Evolutionary conservation across 2,113 vertebrate genomes (phyloP).

Genomic region (Gila orcuttii): DNA sequence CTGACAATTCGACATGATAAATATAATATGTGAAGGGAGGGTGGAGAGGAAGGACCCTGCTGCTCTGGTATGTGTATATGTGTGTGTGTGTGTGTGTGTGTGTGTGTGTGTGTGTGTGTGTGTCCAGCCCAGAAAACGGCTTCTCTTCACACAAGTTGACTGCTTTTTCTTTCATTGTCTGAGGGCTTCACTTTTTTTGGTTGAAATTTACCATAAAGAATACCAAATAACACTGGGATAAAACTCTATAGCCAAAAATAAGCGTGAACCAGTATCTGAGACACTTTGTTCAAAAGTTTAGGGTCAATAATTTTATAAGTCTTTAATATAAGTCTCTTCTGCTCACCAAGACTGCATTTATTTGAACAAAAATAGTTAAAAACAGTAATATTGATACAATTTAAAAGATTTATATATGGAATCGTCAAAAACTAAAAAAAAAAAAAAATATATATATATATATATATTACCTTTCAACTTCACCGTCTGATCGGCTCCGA

Average conservation of each 20-base stretch:
- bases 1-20: slow-evolving; percentile 32
- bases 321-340: background rate
- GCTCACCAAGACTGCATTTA: background rate
- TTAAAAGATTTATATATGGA: too few relatives aligned
- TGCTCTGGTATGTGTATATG: slow-evolving; percentile 44
- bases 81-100: slow-evolving; percentile 29
- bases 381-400: background rate
- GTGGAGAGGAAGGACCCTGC: slow-evolving; percentile 45
- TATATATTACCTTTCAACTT: slow-evolving; percentile 84
- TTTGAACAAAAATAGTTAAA: background rate
- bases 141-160: slow-evolving; percentile 13
- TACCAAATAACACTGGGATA: background rate
- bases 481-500: slow-evolving; percentile 80
- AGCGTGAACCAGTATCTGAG: background rate
- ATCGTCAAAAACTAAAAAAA: too few relatives aligned
- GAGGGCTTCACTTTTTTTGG: background rate
- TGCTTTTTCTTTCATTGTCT: slow-evolving; percentile 23
- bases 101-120: slow-evolving; percentile 8
- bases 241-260: background rate
- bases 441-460: too few relatives aligned
- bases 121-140: background rate
- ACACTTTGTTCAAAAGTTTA: background rate
- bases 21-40: slow-evolving; percentile 30
- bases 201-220: background rate
- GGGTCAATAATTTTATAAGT: background rate